A percentile compares a stretch with the other conserved stretches of the same genome.
These are phyloP conservation scores for Pammene fasciana DNA, from an alignment of 2,888 invertebrate species.

Conservation along the genomic window DNA sequence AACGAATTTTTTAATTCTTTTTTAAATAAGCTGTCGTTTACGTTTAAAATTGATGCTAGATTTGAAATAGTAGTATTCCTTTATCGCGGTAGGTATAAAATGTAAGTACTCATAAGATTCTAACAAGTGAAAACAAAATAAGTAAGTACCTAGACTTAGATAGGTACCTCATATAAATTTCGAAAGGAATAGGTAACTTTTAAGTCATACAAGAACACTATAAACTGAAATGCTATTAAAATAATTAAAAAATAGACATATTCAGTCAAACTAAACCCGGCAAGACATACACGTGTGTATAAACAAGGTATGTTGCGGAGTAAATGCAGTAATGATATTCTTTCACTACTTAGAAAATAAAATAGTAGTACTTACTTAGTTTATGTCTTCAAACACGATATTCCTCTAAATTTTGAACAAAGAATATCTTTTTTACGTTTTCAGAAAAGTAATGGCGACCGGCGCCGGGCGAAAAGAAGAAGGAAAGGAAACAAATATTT, in stretches of 20 bases:
- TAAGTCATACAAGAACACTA: not conserved
- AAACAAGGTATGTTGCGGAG: not conserved
- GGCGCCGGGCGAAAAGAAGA: slow-evolving; percentile 25
- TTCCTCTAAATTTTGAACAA: not conserved
- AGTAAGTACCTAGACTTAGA: no score
- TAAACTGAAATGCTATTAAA: not conserved
- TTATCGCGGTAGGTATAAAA: slow-evolving; percentile 8
- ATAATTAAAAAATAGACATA: not conserved
- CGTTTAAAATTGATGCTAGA: not conserved
- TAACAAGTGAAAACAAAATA: not conserved
- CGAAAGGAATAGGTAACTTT: not conserved
- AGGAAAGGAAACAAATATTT: slow-evolving; percentile 21
- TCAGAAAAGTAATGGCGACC: slow-evolving; percentile 30
- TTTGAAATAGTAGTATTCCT: slow-evolving; percentile 4
- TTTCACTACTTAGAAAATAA: not conserved
- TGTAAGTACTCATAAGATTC: not conserved
- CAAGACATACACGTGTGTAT: slow-evolving; percentile 14
- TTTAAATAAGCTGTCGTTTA: not conserved
- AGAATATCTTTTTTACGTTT: not conserved
- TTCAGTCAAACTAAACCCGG: slow-evolving; percentile 3
- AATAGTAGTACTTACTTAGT: not conserved
- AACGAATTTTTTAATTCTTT: no score
- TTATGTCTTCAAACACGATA: not conserved
- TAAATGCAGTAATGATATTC: not conserved
- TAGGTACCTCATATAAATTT: no score